These are phyloP conservation scores for Globodera ellingtonae DNA, from an alignment of 1,140 invertebrate genomes.

Conservation along the genomic window DNA sequence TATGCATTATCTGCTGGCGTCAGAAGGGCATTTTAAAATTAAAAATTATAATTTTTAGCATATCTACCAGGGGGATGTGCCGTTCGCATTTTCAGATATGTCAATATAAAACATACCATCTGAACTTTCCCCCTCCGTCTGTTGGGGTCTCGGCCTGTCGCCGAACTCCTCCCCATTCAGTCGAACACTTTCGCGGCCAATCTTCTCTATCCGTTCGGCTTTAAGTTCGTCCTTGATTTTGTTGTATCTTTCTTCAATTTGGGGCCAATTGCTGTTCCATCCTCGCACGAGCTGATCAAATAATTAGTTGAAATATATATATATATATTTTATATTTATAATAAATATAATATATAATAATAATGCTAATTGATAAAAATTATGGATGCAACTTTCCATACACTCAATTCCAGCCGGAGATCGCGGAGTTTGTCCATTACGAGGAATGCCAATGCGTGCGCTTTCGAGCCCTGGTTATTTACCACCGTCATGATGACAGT, in stretches of 20 bases:
- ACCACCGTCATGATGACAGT: neutral
- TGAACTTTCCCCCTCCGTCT: neutral
- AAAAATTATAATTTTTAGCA: too few species aligned
- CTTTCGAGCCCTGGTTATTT: neutral
- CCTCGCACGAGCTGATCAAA: neutral
- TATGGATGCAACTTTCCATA: neutral
- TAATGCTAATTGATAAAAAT: neutral
- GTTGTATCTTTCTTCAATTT: neutral
- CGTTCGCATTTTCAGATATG: too few species aligned
- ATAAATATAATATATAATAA: too few species aligned
- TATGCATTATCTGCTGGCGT: too few species aligned
- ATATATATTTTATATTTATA: too few species aligned
- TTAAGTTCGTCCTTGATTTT: neutral
- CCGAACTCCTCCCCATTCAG: neutral
- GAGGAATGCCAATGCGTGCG: neutral
- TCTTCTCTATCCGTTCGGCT: neutral
- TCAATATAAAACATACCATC: neutral
- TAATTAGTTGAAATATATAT: neutral
- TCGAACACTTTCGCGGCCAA: neutral
- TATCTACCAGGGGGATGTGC: too few species aligned
- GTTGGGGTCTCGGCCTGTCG: neutral
- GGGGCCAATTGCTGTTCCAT: neutral
- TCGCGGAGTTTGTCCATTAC: neutral
- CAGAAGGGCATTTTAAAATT: too few species aligned
- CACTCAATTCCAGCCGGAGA: neutral